A percentile compares a stretch with the other conserved stretches of the same genome.
These are phyloP conservation scores for Dallia pectoralis DNA, from an alignment of 2,797 vertebrate genomes.

Conservation along the genomic window DNA sequence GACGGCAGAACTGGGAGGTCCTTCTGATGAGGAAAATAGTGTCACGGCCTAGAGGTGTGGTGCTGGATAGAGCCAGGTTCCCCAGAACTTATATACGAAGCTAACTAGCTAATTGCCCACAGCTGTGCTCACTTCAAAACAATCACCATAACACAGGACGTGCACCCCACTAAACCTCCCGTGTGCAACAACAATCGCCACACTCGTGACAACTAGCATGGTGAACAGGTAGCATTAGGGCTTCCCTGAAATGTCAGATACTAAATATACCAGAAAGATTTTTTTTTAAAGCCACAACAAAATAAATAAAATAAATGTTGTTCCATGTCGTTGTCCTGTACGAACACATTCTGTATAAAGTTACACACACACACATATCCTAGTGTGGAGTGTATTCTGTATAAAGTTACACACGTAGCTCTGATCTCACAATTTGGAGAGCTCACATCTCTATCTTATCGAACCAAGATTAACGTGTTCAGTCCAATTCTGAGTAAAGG, in stretches of 20 bases:
- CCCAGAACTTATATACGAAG: too few species aligned
- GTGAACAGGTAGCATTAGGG: background rate
- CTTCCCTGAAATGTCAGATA: background rate
- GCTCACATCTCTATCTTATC: background rate
- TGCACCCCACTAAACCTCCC: too few species aligned
- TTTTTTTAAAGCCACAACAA: background rate
- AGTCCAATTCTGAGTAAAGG: background rate
- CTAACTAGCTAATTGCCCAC: too few species aligned
- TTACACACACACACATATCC: constrained; percentile 5
- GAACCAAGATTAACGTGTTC: background rate
- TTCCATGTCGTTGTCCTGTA: too few species aligned
- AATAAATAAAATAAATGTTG: too few species aligned
- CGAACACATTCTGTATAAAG: background rate
- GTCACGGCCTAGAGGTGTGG: background rate
- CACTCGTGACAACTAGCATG: too few species aligned
- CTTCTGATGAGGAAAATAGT: background rate
- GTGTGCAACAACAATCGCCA: too few species aligned
- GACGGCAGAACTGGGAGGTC: background rate
- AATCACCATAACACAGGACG: too few species aligned
- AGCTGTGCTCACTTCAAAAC: too few species aligned
- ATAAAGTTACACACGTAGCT: constrained; percentile 10
- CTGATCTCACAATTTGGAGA: background rate
- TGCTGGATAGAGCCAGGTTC: too few species aligned
- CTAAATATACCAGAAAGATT: background rate
- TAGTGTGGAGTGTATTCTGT: constrained; percentile 2